Evolutionary conservation across 2,888 invertebrate genomes (phyloP), one percentile per base, ranked within the genome.

Genomic region (Galerucella pusilla): DNA sequence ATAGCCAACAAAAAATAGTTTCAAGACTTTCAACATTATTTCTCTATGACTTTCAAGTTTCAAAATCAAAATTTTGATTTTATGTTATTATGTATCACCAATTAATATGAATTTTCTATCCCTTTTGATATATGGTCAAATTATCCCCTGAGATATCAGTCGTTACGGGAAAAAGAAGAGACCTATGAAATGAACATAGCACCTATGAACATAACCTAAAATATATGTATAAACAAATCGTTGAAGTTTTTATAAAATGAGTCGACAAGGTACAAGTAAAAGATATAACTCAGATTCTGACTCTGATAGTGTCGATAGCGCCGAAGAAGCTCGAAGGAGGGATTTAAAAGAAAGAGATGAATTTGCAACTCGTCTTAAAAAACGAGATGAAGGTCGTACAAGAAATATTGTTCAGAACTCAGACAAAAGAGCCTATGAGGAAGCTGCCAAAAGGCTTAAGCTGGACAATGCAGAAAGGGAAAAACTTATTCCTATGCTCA

Each of bases 281-380:
- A 85, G 86, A 16, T 87, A 88, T 80, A 88, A 91, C 81, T 90
- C 91, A 0, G 90, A 91, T 42, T 91, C 92, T 46, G 88, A 88
- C 72, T 90, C 90, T 73, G 90, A 90, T 9, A 91, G 88, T 77
- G 85, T 89, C 16, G 94, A 96, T 82, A 95, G 95, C 84, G 93
- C 91, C 77, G 97, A 97, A 88, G 93, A 95, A 82, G 92, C 91
- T 69, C 91, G 97, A n/a, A 88, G 91, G 71, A 92, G 91, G 83
- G 98, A 99, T 89, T 88, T 98, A 61, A 93, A 93, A 84, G 97
- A 98, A 87, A 91, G 99, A 81, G 99, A 99, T 89, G 98, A 96
- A 85, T 98, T 99, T 88, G 93, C 97, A 0, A 93, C 93, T 80
- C 90, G 99, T 73, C 89, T 99, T 0, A 95, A 95, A 84, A 90